Evolutionary conservation across 2,113 vertebrate species (phyloP), one percentile per base, ranked within the genome.

Genomic region (Felis chaus): DNA sequence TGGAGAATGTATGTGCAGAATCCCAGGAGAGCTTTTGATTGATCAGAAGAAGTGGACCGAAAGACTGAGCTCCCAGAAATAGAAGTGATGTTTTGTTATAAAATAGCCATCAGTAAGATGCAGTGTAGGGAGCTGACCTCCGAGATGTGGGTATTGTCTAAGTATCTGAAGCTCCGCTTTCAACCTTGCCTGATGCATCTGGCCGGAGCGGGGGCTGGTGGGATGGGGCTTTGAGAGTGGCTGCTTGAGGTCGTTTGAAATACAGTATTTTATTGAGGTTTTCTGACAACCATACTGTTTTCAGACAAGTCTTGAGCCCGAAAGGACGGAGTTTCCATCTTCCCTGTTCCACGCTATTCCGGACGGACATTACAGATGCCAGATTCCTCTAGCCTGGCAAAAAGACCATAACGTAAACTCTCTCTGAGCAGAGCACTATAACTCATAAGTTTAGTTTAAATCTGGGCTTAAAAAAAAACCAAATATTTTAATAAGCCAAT

Each of bases 401-500:
- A 93, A 88, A 97, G 41, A 82, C 74, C 57, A 66, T 65, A 79
- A 80, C 45, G 86, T 92, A 83, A 95, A 97, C 95, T 82, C 33
- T 85, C 86, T 83, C 90, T 73, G 92, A 96, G 63, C 88, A 69
- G 90, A 86, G 97, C 84, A 89, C 96, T 96, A 8, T 86, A 97
- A 97, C 85, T 93, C 92, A 97, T 91, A 92, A 87, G 89, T 93
- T 29, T 23, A 80, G 93, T 88, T 91, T 97, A 97, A 97, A 94
- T 87, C 84, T n/a, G 74, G 87, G 88, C 94, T 98, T 93, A 61
- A n/a, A 96, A 81, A 89, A 39, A 41, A 89, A 93, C 89, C 95
- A 97, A 95, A 95, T 97, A 97, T 97, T 97, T 97, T 98, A 99
- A 98, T 98, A 98, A 83, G 91, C 89, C 98, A 93, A 97, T 98